Evolutionary conservation across 2,888 invertebrate species (phyloP).

Genomic region (Julus scanicus): DNA sequence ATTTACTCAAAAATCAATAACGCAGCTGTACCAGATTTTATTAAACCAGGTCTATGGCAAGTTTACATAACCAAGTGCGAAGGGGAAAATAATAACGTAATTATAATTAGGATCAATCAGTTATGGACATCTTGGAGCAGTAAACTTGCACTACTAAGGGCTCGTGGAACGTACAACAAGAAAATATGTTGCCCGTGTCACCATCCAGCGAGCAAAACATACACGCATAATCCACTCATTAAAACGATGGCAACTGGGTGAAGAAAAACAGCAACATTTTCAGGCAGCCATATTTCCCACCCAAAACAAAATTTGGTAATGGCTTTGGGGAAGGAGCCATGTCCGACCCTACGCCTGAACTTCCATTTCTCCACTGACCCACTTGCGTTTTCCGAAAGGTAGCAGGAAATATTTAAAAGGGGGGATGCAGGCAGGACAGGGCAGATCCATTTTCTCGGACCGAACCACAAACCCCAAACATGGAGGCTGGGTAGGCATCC

Average conservation of each 20-base stretch:
- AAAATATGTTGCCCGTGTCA: too few relatives aligned
- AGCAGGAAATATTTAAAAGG: slow-evolving; percentile 37
- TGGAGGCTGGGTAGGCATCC: slow-evolving; percentile 56
- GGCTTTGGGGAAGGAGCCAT: background rate
- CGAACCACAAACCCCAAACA: slow-evolving; percentile 53
- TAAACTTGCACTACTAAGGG: too few relatives aligned
- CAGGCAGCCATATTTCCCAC: background rate
- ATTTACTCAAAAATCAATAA: background rate
- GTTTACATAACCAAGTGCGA: too few relatives aligned
- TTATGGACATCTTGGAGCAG: too few relatives aligned
- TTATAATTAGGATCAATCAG: too few relatives aligned
- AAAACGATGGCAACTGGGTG: background rate
- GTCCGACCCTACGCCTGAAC: background rate
- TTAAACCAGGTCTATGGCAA: background rate
- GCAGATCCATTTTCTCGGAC: slow-evolving; percentile 56
- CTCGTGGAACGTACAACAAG: too few relatives aligned
- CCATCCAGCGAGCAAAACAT: too few relatives aligned
- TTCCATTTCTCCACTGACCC: slow-evolving; percentile 7
- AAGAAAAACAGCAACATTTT: background rate
- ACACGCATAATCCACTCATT: background rate
- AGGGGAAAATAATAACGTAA: too few relatives aligned
- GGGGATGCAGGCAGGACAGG: slow-evolving; percentile 46
- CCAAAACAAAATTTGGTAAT: background rate
- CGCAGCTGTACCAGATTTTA: background rate
- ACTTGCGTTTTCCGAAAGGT: slow-evolving; percentile 46